Percentiles rank a stretch among this genome's conserved stretches.
phyloP scores from a whole-genome alignment of 23 tunicate species.

The Ascidia mentula region DNA sequence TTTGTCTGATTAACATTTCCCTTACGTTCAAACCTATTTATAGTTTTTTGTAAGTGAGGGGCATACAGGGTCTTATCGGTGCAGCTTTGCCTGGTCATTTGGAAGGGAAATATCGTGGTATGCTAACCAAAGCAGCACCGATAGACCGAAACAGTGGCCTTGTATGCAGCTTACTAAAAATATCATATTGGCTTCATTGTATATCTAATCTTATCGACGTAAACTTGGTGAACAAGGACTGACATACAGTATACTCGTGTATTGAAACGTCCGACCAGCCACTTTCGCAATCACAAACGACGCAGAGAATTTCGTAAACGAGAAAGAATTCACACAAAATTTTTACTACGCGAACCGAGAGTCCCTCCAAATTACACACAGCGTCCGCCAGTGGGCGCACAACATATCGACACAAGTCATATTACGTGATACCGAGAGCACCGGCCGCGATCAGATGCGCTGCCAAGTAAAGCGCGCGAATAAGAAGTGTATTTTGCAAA shows the following conservation, averaged over 20 bases:
- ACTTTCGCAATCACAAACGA: slow-evolving; percentile 7
- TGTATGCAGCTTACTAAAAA: not conserved
- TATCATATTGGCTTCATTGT: not conserved
- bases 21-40: too few relatives aligned
- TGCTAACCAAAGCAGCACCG: too few relatives aligned
- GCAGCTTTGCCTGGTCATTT: too few relatives aligned
- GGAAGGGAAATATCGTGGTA: too few relatives aligned
- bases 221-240: not conserved
- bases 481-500: too few relatives aligned
- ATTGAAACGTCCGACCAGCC: slow-evolving; percentile 2
- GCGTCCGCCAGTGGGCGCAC: not conserved
- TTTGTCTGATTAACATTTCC: too few relatives aligned
- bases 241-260: not conserved
- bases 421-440: not conserved
- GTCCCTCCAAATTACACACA: not conserved
- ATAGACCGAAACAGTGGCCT: too few relatives aligned
- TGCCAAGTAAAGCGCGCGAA: not conserved
- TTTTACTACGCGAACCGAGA: not conserved
- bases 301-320: not conserved
- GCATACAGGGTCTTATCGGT: too few relatives aligned
- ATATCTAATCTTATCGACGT: not conserved
- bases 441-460: not conserved
- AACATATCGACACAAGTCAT: not conserved
- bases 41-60: too few relatives aligned
- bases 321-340: not conserved